Percentiles rank a stretch among this genome's conserved stretches.
These are phyloP conservation scores for Nasonia longicornis DNA, from an alignment of 1,140 invertebrate species.

Conservation along the genomic window DNA sequence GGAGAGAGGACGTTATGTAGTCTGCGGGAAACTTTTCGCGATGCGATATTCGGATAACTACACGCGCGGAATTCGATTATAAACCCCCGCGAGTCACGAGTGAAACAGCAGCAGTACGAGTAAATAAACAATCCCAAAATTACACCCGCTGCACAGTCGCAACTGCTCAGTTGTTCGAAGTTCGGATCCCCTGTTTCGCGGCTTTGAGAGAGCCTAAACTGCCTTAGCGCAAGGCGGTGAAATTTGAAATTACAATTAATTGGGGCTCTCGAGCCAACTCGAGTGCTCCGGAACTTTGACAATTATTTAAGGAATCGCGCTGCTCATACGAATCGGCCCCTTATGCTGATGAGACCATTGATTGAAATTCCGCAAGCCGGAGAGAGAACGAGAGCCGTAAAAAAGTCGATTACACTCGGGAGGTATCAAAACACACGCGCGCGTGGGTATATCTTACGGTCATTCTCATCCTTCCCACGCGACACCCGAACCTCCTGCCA, in stretches of 20 bases:
- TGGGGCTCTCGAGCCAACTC: background rate
- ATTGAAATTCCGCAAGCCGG: background rate
- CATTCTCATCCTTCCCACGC: background rate
- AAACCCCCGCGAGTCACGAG: background rate
- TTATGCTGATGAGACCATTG: constrained; percentile 3
- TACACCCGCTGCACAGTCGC: too few relatives aligned
- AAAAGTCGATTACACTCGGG: background rate
- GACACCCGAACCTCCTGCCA: background rate
- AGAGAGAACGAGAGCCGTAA: background rate
- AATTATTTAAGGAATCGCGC: constrained; percentile 13
- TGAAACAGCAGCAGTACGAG: background rate
- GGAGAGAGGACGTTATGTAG: too few relatives aligned
- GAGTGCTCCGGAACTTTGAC: background rate
- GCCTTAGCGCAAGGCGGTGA: too few relatives aligned
- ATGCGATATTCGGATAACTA: too few relatives aligned
- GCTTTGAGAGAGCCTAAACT: background rate
- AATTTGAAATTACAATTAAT: constrained; percentile 21
- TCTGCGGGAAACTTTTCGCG: background rate
- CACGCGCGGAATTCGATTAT: background rate
- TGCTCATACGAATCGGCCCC: background rate
- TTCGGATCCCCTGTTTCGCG: background rate
- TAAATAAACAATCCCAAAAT: background rate
- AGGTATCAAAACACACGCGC: background rate
- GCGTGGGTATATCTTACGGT: background rate
- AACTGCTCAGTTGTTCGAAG: background rate